A percentile compares a stretch with the other conserved stretches of the same genome.
Evolutionary conservation across 1,140 invertebrate genomes (phyloP).

Genomic region (Diorhabda sublineata): DNA sequence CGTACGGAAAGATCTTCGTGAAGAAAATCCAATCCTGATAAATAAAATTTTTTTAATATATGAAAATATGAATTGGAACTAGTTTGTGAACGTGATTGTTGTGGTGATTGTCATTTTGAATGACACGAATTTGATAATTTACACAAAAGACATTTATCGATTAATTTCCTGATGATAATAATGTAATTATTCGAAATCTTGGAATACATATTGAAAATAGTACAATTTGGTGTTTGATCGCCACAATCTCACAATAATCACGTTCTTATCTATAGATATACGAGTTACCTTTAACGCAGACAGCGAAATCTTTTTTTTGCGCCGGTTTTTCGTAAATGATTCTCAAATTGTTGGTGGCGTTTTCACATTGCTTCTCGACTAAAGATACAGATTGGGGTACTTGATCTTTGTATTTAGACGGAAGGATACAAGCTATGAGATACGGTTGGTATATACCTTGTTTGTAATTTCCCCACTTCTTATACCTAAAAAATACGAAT

Average conservation of each 20-base stretch:
- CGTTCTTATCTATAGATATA: too few species aligned
- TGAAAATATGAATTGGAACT: too few species aligned
- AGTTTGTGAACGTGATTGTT: too few species aligned
- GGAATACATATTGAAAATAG: too few species aligned
- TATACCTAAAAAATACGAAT: conserved; percentile 50
- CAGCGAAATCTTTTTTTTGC: conserved; percentile 78
- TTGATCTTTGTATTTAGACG: conserved; percentile 65
- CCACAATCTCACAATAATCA: too few species aligned
- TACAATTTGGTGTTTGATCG: too few species aligned
- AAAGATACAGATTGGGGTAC: conserved; percentile 79
- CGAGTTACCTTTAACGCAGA: conserved; percentile 69
- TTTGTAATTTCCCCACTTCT: conserved; percentile 92
- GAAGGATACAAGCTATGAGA: conserved; percentile 81
- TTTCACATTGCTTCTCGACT: conserved; percentile 80
- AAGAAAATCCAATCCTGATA: conserved; percentile 76
- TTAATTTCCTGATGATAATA: too few species aligned
- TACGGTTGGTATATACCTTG: conserved; percentile 89
- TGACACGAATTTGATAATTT: too few species aligned
- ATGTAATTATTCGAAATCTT: too few species aligned
- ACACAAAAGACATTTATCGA: too few species aligned
- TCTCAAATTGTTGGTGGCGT: conserved; percentile 79
- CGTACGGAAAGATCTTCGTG: conserved; percentile 86
- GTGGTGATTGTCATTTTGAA: too few species aligned
- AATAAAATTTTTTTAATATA: conserved; percentile 44
- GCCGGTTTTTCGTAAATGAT: conserved; percentile 75